Base-by-base conservation (phyloP, 2,888 invertebrate genomes). In the Drosophila greeni region DNA sequence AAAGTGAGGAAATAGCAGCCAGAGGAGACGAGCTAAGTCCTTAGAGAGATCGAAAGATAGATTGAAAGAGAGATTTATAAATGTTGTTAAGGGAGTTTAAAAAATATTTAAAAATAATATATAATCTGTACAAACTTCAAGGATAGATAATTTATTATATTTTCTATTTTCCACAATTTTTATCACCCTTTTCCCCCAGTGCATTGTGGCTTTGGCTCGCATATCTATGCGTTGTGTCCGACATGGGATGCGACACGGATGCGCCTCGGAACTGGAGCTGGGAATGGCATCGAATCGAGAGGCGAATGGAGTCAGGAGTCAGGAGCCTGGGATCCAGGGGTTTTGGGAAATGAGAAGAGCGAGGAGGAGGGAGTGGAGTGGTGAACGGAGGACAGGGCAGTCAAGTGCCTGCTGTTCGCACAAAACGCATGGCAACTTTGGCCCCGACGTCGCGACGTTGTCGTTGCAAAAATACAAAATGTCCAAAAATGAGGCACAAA, bases 401-500 rank as follows among this genome's bases (percentile, higher is more conserved):
- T 23, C 29, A 37, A 54, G 39, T 54, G 53, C 16, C 52, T 64
- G 66, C 45, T 34, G 45, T 47, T 65, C 55, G 65, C 54, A 65
- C 34, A 65, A 65, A 55, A 65, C 54, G 56, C 65, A 66, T 33
- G 31, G 65, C 65, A 66, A 64, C 65, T 76, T 79, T 82, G 77
- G 73, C 76, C 75, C 61, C 64, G 57, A 31, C 31, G 59, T 64
- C 60, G 79, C 51, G 42, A 16, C 40, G 75, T 42, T 55, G 66
- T 48, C 60, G 62, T 51, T 69, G 64, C 45, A 47, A 31, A 45
- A 47, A 47, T 47, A 47, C 60, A 66, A 76, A 78, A 79, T 78
- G 75, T 80, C 77, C 74, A 82, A 84, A 82, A 82, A 73, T 77
- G 84, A 82, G 74, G 76, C 79, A 83, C 71, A 86, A 86, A 86